Conservation (phyloP, 2,113 vertebrate species). For the Romanogobio albipinnatus region DNA sequence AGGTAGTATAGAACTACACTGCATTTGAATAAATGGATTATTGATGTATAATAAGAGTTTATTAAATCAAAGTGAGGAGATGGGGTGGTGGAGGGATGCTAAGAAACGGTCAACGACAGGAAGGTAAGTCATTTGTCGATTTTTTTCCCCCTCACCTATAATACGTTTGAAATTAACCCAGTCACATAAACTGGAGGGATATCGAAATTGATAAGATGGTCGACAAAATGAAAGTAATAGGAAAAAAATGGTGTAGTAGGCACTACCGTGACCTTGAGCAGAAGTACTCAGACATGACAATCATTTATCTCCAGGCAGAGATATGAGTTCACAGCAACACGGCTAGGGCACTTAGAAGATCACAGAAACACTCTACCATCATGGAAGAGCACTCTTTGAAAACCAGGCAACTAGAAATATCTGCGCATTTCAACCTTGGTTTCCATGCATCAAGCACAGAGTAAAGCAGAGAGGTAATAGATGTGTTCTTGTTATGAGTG, state of each 20-base stretch:
- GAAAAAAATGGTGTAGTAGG: background rate
- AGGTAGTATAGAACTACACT: too few relatives aligned
- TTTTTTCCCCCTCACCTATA: background rate
- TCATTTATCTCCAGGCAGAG: background rate
- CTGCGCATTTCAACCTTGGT: background rate
- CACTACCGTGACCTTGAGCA: background rate
- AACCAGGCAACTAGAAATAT: background rate
- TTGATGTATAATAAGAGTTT: too few relatives aligned
- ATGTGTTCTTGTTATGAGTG: background rate
- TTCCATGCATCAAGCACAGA: background rate
- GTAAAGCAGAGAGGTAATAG: background rate
- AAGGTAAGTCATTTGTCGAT: background rate
- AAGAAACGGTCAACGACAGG: too few relatives aligned
- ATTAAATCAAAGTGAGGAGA: too few relatives aligned
- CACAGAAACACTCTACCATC: background rate
- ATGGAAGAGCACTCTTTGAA: background rate
- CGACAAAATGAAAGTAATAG: background rate
- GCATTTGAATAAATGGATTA: too few relatives aligned
- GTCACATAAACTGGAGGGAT: background rate
- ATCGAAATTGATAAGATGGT: slow-evolving; percentile 12
- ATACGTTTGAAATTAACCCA: background rate
- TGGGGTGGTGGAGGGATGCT: too few relatives aligned
- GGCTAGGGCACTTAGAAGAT: background rate
- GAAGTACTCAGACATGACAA: background rate
- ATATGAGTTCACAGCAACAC: background rate